Evolutionary conservation across 2,113 vertebrate genomes (phyloP).

Genomic region (Odocoileus hemionus): DNA sequence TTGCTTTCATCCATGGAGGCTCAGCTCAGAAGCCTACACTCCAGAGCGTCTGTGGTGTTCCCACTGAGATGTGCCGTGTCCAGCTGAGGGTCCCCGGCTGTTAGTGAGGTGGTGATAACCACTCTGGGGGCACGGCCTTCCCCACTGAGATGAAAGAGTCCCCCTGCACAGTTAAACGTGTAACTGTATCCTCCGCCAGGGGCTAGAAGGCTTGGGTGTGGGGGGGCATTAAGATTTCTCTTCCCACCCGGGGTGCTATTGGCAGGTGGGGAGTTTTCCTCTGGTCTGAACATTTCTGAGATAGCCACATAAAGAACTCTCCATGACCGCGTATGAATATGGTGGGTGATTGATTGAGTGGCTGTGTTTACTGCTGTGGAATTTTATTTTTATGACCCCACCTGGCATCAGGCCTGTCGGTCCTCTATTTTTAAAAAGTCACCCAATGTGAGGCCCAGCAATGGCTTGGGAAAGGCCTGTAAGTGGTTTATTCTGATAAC

Average conservation of each 20-base stretch:
- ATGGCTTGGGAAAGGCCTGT: slow-evolving; percentile 64
- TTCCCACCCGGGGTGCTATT: not conserved
- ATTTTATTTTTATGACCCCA: slow-evolving; percentile 62
- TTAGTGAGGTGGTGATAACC: not conserved
- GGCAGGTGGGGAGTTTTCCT: not conserved
- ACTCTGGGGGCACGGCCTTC: not conserved
- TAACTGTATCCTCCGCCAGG: not conserved
- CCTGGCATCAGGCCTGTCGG: slow-evolving; percentile 37
- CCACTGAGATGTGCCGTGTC: not conserved
- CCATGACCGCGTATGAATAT: not conserved
- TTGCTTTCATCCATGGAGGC: not conserved
- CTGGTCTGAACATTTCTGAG: not conserved
- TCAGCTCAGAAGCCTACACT: not conserved
- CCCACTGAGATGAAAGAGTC: not conserved
- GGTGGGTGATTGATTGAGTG: slow-evolving; percentile 36
- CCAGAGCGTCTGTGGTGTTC: not conserved
- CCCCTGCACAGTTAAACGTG: not conserved
- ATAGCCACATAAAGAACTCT: not conserved
- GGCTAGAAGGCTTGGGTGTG: not conserved
- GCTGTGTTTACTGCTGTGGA: slow-evolving; percentile 22
- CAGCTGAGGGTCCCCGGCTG: not conserved
- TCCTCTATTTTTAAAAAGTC: slow-evolving; percentile 71
- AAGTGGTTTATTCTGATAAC: slow-evolving; percentile 31
- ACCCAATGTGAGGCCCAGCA: slow-evolving; percentile 60
- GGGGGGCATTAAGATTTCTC: not conserved